Conservation (phyloP, 2,113 vertebrate species). For the Myodes glareolus region DNA sequence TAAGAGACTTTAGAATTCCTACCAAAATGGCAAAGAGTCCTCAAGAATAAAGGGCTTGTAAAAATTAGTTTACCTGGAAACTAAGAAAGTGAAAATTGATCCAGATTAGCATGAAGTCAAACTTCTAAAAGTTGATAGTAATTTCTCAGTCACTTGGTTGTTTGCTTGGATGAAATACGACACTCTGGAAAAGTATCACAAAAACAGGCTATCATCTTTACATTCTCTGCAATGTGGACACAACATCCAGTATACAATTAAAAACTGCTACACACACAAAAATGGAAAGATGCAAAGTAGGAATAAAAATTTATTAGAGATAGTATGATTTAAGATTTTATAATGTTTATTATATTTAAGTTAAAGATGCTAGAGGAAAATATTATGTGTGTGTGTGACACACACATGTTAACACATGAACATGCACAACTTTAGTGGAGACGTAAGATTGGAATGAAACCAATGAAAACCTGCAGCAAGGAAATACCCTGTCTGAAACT, state of each 20-base stretch:
- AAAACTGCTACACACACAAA: neutral
- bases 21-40: neutral
- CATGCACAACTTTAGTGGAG: neutral
- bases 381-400: neutral
- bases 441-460: neutral
- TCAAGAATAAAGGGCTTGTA: neutral
- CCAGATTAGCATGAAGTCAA: slow-evolving; percentile 31
- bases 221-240: neutral
- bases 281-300: neutral
- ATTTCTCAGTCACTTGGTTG: slow-evolving; percentile 13
- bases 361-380: neutral
- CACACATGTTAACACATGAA: neutral
- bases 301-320: neutral
- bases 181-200: neutral
- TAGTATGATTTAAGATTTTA: neutral
- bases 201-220: neutral
- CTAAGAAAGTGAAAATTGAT: slow-evolving; percentile 38
- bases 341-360: neutral
- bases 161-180: slow-evolving; percentile 1
- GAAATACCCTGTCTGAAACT: neutral
- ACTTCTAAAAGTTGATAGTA: neutral
- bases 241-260: neutral
- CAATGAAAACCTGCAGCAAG: neutral
- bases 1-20: neutral
- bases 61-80: neutral